phyloP scores from a whole-genome alignment of 1,140 invertebrate genomes.

The Bombus turneri region DNA sequence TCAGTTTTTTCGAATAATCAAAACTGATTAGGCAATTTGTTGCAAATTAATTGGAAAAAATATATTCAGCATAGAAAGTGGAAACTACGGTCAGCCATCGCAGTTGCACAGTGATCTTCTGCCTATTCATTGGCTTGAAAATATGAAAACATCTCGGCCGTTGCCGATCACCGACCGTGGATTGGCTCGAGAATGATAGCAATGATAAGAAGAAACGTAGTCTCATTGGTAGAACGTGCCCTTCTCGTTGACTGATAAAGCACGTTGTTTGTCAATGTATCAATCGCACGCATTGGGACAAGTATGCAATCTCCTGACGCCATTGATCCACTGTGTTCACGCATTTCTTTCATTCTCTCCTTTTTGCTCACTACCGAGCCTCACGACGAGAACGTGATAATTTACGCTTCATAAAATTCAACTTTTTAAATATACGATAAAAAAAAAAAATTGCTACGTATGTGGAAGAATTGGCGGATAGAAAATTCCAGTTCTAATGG shows the following conservation, averaged over 20 bases:
- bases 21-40: not conserved
- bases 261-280: slow-evolving; percentile 40
- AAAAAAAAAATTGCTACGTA: too few species aligned
- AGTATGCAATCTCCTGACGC: not conserved
- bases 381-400: slow-evolving; percentile 1
- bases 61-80: not conserved
- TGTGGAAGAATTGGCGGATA: too few species aligned
- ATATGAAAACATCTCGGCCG: not conserved
- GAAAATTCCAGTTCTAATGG: not conserved
- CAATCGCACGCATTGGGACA: slow-evolving; percentile 13
- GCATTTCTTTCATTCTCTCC: not conserved
- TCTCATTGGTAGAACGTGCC: slow-evolving; percentile 10
- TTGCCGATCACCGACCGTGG: slow-evolving; percentile 10
- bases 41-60: too few species aligned
- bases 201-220: slow-evolving; percentile 15
- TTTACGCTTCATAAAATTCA: too few species aligned
- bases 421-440: too few species aligned
- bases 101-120: not conserved
- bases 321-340: not conserved
- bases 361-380: not conserved
- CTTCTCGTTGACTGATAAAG: slow-evolving; percentile 26
- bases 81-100: slow-evolving; percentile 20
- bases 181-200: slow-evolving; percentile 19
- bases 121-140: slow-evolving; percentile 4
- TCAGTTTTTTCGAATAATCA: not conserved